Evolutionary conservation across 1,140 invertebrate species (phyloP).

Genomic region (Penaeus vannamei): DNA sequence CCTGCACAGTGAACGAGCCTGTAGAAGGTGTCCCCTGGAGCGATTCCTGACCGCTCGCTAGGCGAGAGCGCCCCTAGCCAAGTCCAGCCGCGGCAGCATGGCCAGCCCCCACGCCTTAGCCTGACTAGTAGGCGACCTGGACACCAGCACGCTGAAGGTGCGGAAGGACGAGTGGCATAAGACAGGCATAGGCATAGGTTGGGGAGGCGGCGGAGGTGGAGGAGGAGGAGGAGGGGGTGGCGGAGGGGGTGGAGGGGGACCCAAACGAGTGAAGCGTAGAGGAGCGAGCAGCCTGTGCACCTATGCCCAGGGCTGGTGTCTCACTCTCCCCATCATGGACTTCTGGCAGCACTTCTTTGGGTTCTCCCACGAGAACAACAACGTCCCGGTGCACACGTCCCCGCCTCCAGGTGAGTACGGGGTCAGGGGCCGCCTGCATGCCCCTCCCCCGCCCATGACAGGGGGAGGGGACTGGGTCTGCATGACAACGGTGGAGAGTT

Average conservation of each 20-base stretch:
- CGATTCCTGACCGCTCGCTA: background rate
- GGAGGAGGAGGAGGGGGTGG: slow-evolving; percentile 35
- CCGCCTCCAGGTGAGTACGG: slow-evolving; percentile 49
- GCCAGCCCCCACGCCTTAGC: background rate
- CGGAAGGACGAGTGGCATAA: slow-evolving; percentile 4
- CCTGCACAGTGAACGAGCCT: too few species aligned
- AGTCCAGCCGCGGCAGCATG: background rate
- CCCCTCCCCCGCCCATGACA: too few species aligned
- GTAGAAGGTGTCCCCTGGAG: too few species aligned
- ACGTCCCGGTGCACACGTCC: slow-evolving; percentile 36
- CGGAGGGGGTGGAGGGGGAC: background rate
- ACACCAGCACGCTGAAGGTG: background rate
- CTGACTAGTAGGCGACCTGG: background rate
- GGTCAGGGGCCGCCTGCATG: background rate
- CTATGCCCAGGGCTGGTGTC: slow-evolving; percentile 54
- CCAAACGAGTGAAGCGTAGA: background rate
- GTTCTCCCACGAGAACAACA: slow-evolving; percentile 54
- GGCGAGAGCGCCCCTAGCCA: background rate
- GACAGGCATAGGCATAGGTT: slow-evolving; percentile 34
- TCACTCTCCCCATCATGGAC: slow-evolving; percentile 58
- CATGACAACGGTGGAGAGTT: too few species aligned
- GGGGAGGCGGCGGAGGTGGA: slow-evolving; percentile 35
- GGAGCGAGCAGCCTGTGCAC: slow-evolving; percentile 14
- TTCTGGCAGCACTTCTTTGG: slow-evolving; percentile 63
- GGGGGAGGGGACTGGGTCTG: background rate